These are phyloP conservation scores for Nesogale talazaci DNA, from an alignment of 2,113 vertebrate genomes.

Conservation along the genomic window DNA sequence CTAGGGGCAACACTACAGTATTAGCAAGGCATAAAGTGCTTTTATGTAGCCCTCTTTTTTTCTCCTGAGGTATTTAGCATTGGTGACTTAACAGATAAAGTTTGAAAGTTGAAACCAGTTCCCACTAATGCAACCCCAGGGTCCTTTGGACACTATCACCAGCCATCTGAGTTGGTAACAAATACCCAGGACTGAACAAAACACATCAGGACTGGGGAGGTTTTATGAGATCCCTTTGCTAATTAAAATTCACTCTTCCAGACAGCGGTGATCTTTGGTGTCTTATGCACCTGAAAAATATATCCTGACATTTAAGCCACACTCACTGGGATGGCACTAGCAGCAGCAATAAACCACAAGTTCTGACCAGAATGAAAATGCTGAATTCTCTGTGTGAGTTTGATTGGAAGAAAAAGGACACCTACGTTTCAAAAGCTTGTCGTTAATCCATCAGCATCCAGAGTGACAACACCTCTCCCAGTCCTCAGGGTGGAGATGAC, in stretches of 20 bases:
- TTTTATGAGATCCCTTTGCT: slow-evolving; percentile 76
- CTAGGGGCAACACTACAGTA: no score
- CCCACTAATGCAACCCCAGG: background rate
- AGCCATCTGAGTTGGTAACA: slow-evolving; percentile 78
- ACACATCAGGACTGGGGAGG: slow-evolving; percentile 63
- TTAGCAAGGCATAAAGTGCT: background rate
- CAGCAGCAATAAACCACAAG: slow-evolving; percentile 78
- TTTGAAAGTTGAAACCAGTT: slow-evolving; percentile 80
- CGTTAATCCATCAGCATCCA: background rate
- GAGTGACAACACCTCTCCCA: background rate
- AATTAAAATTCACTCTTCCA: slow-evolving; percentile 84
- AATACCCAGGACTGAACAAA: slow-evolving; percentile 72
- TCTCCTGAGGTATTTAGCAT: slow-evolving; percentile 67
- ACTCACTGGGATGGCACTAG: slow-evolving; percentile 62
- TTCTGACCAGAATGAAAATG: slow-evolving; percentile 76
- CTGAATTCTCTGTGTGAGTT: slow-evolving; percentile 46
- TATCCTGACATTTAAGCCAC: slow-evolving; percentile 86
- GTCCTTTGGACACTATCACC: slow-evolving; percentile 60
- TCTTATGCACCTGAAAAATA: slow-evolving; percentile 83
- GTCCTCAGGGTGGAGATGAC: background rate
- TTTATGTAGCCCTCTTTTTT: slow-evolving; percentile 67
- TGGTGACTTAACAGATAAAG: slow-evolving; percentile 68
- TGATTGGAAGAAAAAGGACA: slow-evolving; percentile 55
- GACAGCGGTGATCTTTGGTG: slow-evolving; percentile 83
- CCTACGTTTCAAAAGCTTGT: background rate